Conservation (phyloP, 2,888 invertebrate species). For the Caenorhabditis macrosperma region DNA sequence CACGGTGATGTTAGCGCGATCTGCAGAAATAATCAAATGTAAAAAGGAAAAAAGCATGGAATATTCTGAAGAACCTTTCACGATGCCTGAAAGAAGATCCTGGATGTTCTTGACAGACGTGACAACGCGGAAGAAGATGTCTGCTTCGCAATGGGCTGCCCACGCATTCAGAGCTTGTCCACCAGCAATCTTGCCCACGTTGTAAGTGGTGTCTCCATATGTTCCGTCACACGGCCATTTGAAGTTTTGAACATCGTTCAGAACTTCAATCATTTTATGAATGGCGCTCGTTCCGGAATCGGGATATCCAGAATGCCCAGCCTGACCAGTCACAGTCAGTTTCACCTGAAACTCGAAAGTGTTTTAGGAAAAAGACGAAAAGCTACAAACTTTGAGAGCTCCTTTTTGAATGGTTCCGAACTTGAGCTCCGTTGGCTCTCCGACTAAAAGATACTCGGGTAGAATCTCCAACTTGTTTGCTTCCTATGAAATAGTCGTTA, state of each 20-base stretch:
- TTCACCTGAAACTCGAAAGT: conserved; percentile 47
- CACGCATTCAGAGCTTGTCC: conserved; percentile 78
- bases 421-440: conserved; percentile 78
- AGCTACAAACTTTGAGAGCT: conserved; percentile 69
- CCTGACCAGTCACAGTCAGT: conserved; percentile 62
- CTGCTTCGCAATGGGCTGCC: conserved; percentile 72
- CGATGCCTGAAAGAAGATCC: conserved; percentile 36
- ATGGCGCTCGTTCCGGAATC: conserved; percentile 75
- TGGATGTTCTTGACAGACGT: conserved; percentile 63
- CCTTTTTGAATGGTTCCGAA: conserved; percentile 78
- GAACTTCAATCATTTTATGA: conserved; percentile 73
- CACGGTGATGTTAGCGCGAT: conserved; percentile 51
- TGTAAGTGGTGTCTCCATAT: conserved; percentile 75
- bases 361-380: background rate
- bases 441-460: conserved; percentile 76
- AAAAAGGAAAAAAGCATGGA: no score
- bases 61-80: conserved; percentile 45
- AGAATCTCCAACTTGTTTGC: conserved; percentile 71
- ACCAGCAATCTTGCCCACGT: conserved; percentile 75
- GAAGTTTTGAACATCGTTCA: conserved; percentile 67
- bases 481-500: conserved; percentile 57
- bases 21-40: conserved; percentile 9
- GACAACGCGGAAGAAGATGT: conserved; percentile 69
- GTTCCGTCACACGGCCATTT: conserved; percentile 71
- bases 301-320: conserved; percentile 77